phyloP scores from a whole-genome alignment of 2,888 invertebrate species.

The Eurois occulta region DNA sequence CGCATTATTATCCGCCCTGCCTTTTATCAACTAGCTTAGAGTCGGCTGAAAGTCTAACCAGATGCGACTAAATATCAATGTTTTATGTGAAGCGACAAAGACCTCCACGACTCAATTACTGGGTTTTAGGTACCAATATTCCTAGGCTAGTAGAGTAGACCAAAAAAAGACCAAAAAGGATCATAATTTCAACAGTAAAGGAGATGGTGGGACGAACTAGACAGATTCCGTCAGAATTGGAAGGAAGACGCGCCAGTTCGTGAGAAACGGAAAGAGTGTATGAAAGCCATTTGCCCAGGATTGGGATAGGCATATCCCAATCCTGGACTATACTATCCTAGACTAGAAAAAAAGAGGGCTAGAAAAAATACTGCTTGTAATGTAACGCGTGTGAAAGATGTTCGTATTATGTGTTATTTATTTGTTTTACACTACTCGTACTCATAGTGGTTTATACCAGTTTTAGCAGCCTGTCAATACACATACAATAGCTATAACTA shows the following conservation, averaged over 20 bases:
- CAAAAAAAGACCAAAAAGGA: background rate
- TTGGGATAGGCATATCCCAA: too few species aligned
- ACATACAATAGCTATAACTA: background rate
- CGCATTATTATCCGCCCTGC: conserved; percentile 7
- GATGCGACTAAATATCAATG: conserved; percentile 38
- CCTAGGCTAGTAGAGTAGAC: background rate
- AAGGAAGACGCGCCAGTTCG: too few species aligned
- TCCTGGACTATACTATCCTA: too few species aligned
- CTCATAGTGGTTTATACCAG: background rate
- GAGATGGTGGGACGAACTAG: too few species aligned
- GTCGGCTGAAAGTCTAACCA: conserved; percentile 26
- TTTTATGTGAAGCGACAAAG: conserved; percentile 20
- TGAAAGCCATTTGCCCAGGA: too few species aligned
- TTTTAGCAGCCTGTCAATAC: background rate
- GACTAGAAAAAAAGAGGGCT: too few species aligned
- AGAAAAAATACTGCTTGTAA: too few species aligned
- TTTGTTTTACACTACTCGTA: background rate
- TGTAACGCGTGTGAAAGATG: too few species aligned
- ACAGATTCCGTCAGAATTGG: too few species aligned
- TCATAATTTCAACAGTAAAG: background rate
- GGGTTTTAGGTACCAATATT: background rate
- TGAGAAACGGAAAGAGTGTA: too few species aligned
- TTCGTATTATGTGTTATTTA: background rate
- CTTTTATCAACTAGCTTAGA: conserved; percentile 49
- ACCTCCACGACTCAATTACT: conserved; percentile 9